Evolutionary conservation across 2,113 vertebrate species (phyloP).

Genomic region (Pavo muticus): DNA sequence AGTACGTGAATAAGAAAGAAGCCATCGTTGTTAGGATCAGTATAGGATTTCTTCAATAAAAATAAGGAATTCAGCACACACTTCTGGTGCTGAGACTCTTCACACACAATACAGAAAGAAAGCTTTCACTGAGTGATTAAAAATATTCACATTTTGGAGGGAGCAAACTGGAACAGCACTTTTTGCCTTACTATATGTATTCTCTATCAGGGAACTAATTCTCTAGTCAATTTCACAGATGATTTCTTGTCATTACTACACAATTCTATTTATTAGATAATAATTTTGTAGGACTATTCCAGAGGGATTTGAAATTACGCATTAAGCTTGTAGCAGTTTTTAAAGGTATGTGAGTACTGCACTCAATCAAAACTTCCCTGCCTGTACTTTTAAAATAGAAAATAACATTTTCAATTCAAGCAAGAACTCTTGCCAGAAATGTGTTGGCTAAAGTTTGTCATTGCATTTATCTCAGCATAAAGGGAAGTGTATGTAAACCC

Average conservation of each 20-base stretch:
- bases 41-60: neutral
- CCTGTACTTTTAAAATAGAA: slow-evolving; percentile 39
- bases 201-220: slow-evolving; percentile 53
- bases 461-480: neutral
- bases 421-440: neutral
- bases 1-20: neutral
- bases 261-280: slow-evolving; percentile 70
- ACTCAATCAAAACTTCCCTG: slow-evolving; percentile 14
- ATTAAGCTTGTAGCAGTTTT: slow-evolving; percentile 39
- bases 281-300: slow-evolving; percentile 62
- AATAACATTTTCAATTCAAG: slow-evolving; percentile 18
- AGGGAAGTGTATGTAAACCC: neutral
- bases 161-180: slow-evolving; percentile 40
- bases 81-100: slow-evolving; percentile 22
- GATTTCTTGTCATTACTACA: slow-evolving; percentile 63
- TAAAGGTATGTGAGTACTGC: slow-evolving; percentile 18
- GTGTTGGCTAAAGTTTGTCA: neutral
- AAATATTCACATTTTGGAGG: slow-evolving; percentile 53
- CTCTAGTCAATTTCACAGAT: slow-evolving; percentile 67
- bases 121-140: slow-evolving; percentile 57
- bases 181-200: slow-evolving; percentile 9
- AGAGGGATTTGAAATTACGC: slow-evolving; percentile 38
- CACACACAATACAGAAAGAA: slow-evolving; percentile 26
- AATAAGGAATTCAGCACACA: slow-evolving; percentile 35
- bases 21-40: neutral